These are phyloP conservation scores for Erpornis zantholeuca DNA, from an alignment of 2,113 vertebrate genomes.

Conservation along the genomic window DNA sequence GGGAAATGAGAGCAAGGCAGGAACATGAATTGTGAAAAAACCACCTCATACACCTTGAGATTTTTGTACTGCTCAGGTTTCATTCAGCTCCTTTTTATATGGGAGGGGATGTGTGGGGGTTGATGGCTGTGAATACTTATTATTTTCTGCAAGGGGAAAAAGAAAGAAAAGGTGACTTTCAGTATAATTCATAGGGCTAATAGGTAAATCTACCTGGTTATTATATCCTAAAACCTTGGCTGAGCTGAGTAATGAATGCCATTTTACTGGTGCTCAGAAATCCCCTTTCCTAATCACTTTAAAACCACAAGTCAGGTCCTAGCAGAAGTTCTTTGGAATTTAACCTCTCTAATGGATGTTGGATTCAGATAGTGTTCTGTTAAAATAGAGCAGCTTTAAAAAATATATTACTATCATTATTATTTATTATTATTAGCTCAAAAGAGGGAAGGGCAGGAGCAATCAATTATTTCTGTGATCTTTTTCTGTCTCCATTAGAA, in stretches of 20 bases:
- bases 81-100: conserved; percentile 13
- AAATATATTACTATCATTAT: background rate
- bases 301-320: background rate
- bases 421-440: no score
- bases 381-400: background rate
- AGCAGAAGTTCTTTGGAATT: background rate
- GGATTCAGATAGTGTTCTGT: background rate
- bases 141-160: background rate
- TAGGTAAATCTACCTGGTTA: background rate
- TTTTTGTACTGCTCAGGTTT: background rate
- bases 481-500: background rate
- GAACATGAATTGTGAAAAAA: background rate
- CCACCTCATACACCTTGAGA: background rate
- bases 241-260: background rate
- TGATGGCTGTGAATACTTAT: background rate
- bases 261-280: background rate
- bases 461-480: background rate
- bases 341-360: background rate
- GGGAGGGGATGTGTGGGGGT: background rate
- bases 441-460: background rate
- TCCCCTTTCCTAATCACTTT: background rate
- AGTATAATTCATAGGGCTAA: background rate
- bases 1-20: background rate
- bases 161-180: background rate
- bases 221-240: background rate